phyloP scores from a whole-genome alignment of 2,888 invertebrate genomes.

The Mongoloraphidia duomilia region DNA sequence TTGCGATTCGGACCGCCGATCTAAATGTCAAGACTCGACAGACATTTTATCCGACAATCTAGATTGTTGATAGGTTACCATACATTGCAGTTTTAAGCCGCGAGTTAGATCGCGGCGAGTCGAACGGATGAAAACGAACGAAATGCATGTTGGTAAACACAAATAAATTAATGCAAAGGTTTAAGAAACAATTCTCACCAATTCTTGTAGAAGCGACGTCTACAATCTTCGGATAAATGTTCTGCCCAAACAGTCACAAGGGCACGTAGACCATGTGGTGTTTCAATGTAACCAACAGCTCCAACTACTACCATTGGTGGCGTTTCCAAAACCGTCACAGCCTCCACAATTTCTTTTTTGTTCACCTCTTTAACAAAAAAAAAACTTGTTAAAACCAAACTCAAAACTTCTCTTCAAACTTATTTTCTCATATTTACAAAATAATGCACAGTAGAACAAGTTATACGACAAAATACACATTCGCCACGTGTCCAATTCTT shows the following conservation, averaged over 20 bases:
- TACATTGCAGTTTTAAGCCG: too few relatives aligned
- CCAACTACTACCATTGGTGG: constrained; percentile 98
- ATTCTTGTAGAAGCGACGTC: constrained; percentile 98
- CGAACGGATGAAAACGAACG: too few relatives aligned
- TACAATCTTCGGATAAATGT: constrained; percentile 96
- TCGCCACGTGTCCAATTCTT: not conserved
- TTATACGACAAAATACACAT: not conserved
- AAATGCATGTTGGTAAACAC: too few relatives aligned
- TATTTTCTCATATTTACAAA: not conserved
- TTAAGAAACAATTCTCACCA: constrained; percentile 52
- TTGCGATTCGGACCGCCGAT: too few relatives aligned
- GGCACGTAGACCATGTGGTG: constrained; percentile 90
- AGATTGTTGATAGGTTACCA: too few relatives aligned
- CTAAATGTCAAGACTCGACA: too few relatives aligned
- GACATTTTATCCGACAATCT: too few relatives aligned
- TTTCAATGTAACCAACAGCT: constrained; percentile 96
- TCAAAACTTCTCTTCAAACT: not conserved
- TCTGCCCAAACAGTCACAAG: constrained; percentile 97
- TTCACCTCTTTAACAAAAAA: constrained; percentile 67
- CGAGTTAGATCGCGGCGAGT: too few relatives aligned
- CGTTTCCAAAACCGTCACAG: constrained; percentile 94
- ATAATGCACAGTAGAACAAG: not conserved
- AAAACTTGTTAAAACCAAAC: constrained; percentile 3
- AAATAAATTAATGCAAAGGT: not conserved
- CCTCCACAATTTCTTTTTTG: constrained; percentile 99